Evolutionary conservation across 2,888 invertebrate genomes (phyloP).

Genomic region (Ditula angustiorana): DNA sequence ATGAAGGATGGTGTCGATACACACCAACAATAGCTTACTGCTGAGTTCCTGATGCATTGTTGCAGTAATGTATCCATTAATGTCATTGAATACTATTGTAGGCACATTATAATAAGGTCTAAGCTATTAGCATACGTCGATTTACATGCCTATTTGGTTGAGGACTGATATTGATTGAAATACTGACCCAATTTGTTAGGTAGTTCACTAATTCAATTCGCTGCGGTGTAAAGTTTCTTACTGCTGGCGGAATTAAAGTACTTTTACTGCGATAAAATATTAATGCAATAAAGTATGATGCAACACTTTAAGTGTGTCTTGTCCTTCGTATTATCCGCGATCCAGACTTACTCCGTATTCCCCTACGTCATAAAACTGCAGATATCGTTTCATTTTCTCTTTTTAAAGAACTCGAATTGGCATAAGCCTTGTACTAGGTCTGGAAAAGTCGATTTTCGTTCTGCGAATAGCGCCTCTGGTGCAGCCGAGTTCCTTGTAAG

Average conservation of each 20-base stretch:
- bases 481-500: constrained; percentile 49
- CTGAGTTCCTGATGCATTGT: constrained; percentile 39
- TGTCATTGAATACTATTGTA: constrained; percentile 34
- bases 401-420: constrained; percentile 48
- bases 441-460: constrained; percentile 55
- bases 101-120: constrained; percentile 21
- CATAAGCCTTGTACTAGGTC: constrained; percentile 47
- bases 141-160: constrained; percentile 27
- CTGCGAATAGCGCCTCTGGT: constrained; percentile 43
- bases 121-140: constrained; percentile 26
- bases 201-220: neutral
- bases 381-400: constrained; percentile 47
- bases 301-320: neutral
- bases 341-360: constrained; percentile 29
- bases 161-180: constrained; percentile 18
- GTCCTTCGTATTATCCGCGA: constrained; percentile 1
- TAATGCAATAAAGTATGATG: too few relatives aligned
- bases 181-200: constrained; percentile 22
- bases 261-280: neutral
- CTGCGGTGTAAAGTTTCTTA: neutral
- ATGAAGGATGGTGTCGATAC: constrained; percentile 29
- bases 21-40: constrained; percentile 24
- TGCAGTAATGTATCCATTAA: constrained; percentile 31
- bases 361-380: constrained; percentile 35
- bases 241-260: neutral